Conservation (phyloP, 2,888 invertebrate species). For the Clivina fossor region DNA sequence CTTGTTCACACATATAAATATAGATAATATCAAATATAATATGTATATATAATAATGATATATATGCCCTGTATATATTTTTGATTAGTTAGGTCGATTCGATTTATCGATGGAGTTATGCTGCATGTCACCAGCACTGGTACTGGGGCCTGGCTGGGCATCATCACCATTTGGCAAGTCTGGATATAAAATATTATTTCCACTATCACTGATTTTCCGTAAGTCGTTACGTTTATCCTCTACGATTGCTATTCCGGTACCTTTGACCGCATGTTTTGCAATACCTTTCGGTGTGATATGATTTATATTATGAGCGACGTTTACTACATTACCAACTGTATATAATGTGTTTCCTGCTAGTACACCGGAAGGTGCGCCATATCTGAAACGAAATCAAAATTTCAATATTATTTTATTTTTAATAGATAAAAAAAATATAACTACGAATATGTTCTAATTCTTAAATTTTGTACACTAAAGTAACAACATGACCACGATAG, state of each 20-base stretch:
- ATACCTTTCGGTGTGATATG: slow-evolving; percentile 68
- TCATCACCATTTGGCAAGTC: slow-evolving; percentile 10
- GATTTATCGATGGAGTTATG: no score
- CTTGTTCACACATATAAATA: no score
- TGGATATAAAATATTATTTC: slow-evolving; percentile 14
- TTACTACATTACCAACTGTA: slow-evolving; percentile 69
- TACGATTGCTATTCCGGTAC: slow-evolving; percentile 61
- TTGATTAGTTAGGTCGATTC: no score
- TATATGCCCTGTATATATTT: no score
- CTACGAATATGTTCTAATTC: no score
- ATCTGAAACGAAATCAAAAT: no score
- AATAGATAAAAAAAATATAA: no score
- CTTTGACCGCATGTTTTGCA: slow-evolving; percentile 64
- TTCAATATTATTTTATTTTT: no score
- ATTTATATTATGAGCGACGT: slow-evolving; percentile 65
- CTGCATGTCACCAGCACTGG: slow-evolving; percentile 11
- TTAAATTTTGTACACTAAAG: no score
- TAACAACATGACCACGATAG: no score
- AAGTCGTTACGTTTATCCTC: slow-evolving; percentile 44
- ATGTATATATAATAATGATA: no score
- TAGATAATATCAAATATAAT: no score
- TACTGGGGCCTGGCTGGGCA: slow-evolving; percentile 18
- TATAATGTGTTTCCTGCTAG: slow-evolving; percentile 67
- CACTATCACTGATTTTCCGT: not conserved
- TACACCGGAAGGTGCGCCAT: slow-evolving; percentile 67